Percentiles rank a stretch among this genome's conserved stretches.
phyloP scores from a whole-genome alignment of 2,797 vertebrate species.

The Hafferia zeledoni region DNA sequence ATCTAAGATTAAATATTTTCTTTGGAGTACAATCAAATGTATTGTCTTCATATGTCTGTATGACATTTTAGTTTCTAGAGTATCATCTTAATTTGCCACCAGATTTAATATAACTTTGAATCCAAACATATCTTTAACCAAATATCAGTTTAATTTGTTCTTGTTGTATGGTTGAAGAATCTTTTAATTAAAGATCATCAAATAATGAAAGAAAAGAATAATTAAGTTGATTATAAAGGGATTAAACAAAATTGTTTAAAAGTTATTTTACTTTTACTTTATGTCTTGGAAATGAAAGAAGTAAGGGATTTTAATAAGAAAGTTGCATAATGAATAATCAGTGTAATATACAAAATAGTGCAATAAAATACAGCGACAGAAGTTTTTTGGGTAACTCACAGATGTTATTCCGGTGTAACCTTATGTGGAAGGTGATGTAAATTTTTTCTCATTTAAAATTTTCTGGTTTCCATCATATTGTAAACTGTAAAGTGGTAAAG shows the following conservation, averaged over 20 bases:
- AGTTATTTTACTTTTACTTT: not conserved
- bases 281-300: not conserved
- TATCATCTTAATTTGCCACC: not conserved
- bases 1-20: not conserved
- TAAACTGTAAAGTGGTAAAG: not conserved
- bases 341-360: not conserved
- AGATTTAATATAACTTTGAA: slow-evolving; percentile 7
- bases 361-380: not conserved
- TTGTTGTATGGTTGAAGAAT: slow-evolving; percentile 4
- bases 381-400: not conserved
- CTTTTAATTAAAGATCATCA: slow-evolving; percentile 20
- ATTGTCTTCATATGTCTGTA: not conserved
- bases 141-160: slow-evolving; percentile 42
- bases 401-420: not conserved
- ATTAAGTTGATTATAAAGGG: slow-evolving; percentile 5
- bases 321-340: not conserved
- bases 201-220: slow-evolving; percentile 33
- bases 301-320: not conserved
- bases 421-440: not conserved
- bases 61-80: not conserved
- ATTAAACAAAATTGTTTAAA: not conserved
- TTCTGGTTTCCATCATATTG: not conserved
- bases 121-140: slow-evolving; percentile 22
- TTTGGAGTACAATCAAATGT: not conserved
- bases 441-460: not conserved